Base-by-base conservation (phyloP, 2,113 vertebrate genomes). In the Orcinus orca region DNA sequence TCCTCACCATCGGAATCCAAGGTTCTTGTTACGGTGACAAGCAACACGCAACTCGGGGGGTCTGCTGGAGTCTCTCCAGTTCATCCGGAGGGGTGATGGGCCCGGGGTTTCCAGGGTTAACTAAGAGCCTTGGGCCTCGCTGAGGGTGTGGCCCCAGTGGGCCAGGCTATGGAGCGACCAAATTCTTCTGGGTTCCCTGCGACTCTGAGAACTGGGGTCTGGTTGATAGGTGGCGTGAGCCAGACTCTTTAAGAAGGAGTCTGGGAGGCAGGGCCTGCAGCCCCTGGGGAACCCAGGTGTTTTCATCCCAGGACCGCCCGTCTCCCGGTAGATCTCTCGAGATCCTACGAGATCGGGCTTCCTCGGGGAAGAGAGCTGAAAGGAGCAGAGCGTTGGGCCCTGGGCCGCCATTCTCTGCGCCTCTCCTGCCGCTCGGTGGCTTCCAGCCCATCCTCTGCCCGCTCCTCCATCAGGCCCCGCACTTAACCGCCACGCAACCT, bases 401-500 rank as follows among this genome's bases (percentile, higher is more conserved):
- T 20, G 13, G 3, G 2, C n/a, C 5, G 2, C 60, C 10, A 0
- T 58, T 41, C 31, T 18, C 31, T 8, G 47, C 36, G 36, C 38
- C 6, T 77, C 17, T 4, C 2, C 9, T 0, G 2, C 38, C 5
- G 2, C 25, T 44, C 10, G 0, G 44, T 6, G 41, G 20, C 1
- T n/a, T 29, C 20, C 41, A 50, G 60, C 9, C 15, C 26, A 1
- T 9, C 3, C 17, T 53, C 60, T 29, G 41, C 60, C 33, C 50
- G 41, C 9, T 2, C 15, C 23, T 68, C 44, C 10, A 29, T 36
- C 33, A 26, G 10, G 31, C 20, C 73, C 58, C 15, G 18, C 58
- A 5, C 31, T 50, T 25, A 47, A 4, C 33, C 29, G 4, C 12
- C 8, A 6, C n/a, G 26, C 77, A 38, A 33, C 21, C n/a, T 77